Evolutionary conservation across 2,888 invertebrate genomes (phyloP), one percentile per base, ranked within the genome.

Genomic region (Acronicta psi): DNA sequence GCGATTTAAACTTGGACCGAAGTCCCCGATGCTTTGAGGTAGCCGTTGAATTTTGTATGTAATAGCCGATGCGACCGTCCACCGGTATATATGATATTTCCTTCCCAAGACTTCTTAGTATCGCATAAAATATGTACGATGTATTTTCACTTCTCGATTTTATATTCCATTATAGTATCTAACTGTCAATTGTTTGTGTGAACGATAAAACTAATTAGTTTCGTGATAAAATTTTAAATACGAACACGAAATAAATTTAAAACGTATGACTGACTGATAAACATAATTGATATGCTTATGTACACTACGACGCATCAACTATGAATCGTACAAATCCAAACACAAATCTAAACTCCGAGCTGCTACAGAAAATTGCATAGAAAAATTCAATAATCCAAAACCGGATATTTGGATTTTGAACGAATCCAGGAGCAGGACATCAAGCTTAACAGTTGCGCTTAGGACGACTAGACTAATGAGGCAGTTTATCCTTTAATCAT

Each of bases 21-120:
- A 43, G 43, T 71, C 75, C 75, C 71, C 73, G 71, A 73, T 77
- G 79, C 82, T 82, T 82, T 79, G 79, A 84, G 69, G 42, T 61
- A 67, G 63, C 41, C 71, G 79, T 79, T 90, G 88, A 88, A 90
- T 90, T 86, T 89, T 90, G 84, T 86, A 89, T 88, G 88, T 86
- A 86, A 86, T 80, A 81, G 77, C 81, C 81, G 83, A 84, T 85
- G 80, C 80, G 82, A 75, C 75, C 64, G 63, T 58, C 59, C 59
- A 64, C 45, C 62, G 58, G 61, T 38, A 84, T 81, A 74, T 77
- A 84, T 82, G 80, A 80, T 72, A 73, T 71, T 59, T 67, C 64
- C 64, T 63, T 34, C 23, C 20, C 43, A 38, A 51, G 58, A 68
- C 70, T 69, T 72, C 62, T 77, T 52, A 56, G 57, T 57, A 52